Base-by-base conservation (phyloP, 2,113 vertebrate genomes). In the Urocynchramus pylzowi region DNA sequence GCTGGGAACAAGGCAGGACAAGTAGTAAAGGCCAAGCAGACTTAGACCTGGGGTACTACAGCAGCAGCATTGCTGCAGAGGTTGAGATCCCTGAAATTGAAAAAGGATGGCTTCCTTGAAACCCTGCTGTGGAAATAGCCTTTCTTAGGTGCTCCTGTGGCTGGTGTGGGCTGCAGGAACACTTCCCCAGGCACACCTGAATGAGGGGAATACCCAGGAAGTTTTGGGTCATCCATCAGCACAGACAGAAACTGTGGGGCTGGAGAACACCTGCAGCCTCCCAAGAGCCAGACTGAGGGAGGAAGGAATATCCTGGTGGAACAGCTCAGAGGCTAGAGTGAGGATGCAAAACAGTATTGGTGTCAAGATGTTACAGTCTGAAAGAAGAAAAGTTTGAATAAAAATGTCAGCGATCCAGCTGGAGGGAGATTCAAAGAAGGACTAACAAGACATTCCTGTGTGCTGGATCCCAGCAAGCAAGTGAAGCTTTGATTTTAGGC, bases 221-320 rank as follows among this genome's bases (percentile, higher is more conserved):
- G 5, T 77, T 47, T 90, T 47, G 37, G 41, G 26, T 39, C 1
- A 1, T 76, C 35, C 2, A 0, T 53, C 3, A 7, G 18, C 44
- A 39, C 31, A 53, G 37, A 42, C 19, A 83, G 87, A 56, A 90
- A 54, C 1, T 1, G 2, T 18, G 37, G 26, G 70, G 39, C 39
- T 87, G 57, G n/a, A 87, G 52, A n/a, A 50, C 59, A 91, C 47
- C 74, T 94, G 69, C 77, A 89, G 57, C 77, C 24, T 71, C 39
- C 57, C 16, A 12, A 31, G 9, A 93, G 59, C 26, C 49, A 94
- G 61, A 24, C 31, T 16, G 35, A 56, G n/a, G 21, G 16, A 81
- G 67, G 67, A 79, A 79, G 30, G 57, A 84, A 28, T 41, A 61
- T 87, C 63, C 45, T 80, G 26, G 47, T 89, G 59, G 45, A 87